Evolutionary conservation across 2,113 vertebrate genomes (phyloP).

Genomic region (Acrocephalus arundinaceus): DNA sequence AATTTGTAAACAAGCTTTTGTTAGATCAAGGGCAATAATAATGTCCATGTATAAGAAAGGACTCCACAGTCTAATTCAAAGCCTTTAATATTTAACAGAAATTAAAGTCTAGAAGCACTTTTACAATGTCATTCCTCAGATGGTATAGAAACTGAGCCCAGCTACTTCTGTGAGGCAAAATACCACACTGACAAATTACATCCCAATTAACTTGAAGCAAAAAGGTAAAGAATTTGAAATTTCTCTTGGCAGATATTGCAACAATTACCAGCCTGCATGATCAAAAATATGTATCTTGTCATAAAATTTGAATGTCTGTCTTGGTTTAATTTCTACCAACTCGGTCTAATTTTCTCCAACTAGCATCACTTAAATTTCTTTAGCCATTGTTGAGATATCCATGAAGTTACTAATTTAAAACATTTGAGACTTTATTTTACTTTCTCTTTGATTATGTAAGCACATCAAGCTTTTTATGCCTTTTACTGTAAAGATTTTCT

Average conservation of each 20-base stretch:
- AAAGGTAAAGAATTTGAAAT: background rate
- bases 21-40: background rate
- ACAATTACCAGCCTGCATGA: background rate
- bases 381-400: background rate
- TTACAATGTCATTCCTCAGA: background rate
- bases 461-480: background rate
- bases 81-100: background rate
- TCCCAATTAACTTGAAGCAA: background rate
- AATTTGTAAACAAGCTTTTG: background rate
- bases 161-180: background rate
- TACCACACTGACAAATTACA: rapidly evolving
- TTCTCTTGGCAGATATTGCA: background rate
- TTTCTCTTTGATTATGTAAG: background rate
- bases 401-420: background rate
- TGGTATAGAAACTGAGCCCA: background rate
- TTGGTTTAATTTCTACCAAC: background rate
- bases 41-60: background rate
- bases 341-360: background rate
- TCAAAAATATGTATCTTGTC: background rate
- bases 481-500: background rate
- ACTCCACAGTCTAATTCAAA: background rate
- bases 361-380: background rate
- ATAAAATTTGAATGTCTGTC: background rate
- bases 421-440: background rate
- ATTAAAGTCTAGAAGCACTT: background rate